Conservation (phyloP, 2,888 invertebrate genomes). For the Coenonympha arcania region DNA sequence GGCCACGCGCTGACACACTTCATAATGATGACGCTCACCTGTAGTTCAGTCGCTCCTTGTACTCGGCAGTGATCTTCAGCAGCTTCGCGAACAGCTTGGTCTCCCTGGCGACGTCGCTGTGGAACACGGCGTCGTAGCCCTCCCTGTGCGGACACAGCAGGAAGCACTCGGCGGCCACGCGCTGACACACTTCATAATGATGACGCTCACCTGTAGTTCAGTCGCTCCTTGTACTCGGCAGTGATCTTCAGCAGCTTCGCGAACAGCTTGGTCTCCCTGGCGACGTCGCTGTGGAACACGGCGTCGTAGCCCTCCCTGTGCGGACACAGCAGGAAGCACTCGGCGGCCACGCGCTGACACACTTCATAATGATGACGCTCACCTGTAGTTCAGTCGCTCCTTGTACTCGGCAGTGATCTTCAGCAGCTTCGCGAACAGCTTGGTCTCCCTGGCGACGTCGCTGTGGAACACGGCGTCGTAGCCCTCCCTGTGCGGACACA, state of each 20-base stretch:
- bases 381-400: slow-evolving; percentile 74
- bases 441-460: slow-evolving; percentile 74
- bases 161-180: too few relatives aligned
- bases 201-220: slow-evolving; percentile 63
- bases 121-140: too few relatives aligned
- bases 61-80: too few relatives aligned
- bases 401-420: slow-evolving; percentile 77
- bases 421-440: slow-evolving; percentile 75
- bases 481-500: slow-evolving; percentile 77
- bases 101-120: too few relatives aligned
- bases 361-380: slow-evolving; percentile 67
- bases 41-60: too few relatives aligned
- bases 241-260: slow-evolving; percentile 76
- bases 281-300: slow-evolving; percentile 74
- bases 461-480: slow-evolving; percentile 75
- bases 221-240: slow-evolving; percentile 76
- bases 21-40: too few relatives aligned
- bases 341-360: slow-evolving; percentile 75
- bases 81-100: too few relatives aligned
- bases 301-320: slow-evolving; percentile 75
- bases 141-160: too few relatives aligned
- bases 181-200: too few relatives aligned
- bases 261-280: slow-evolving; percentile 75
- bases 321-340: slow-evolving; percentile 77
- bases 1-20: too few relatives aligned